A percentile compares a stretch with the other conserved stretches of the same genome.
phyloP scores from a whole-genome alignment of 2,113 vertebrate species.

The Galbula dea region DNA sequence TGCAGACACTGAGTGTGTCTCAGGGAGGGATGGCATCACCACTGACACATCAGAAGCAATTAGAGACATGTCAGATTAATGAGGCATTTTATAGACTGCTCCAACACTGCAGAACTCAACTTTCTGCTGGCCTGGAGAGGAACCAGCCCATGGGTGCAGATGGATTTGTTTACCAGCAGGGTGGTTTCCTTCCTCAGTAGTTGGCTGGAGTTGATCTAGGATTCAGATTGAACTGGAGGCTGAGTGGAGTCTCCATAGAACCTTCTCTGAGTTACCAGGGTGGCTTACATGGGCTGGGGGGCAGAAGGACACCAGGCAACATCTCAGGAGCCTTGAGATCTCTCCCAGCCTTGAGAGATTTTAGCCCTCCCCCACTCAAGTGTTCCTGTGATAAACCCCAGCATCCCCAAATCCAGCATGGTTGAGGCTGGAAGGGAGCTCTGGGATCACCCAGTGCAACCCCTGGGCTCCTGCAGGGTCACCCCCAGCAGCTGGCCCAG shows the following conservation, averaged over 20 bases:
- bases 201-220: background rate
- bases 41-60: too few relatives aligned
- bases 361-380: background rate
- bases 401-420: too few relatives aligned
- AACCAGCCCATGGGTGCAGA: accelerated
- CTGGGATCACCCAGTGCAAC: too few relatives aligned
- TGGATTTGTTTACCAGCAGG: background rate
- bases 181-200: background rate
- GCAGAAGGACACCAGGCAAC: accelerated
- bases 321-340: background rate
- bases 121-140: background rate
- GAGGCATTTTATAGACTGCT: too few relatives aligned
- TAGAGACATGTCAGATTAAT: too few relatives aligned
- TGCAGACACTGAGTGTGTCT: background rate
- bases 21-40: too few relatives aligned
- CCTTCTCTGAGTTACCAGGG: background rate
- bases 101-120: too few relatives aligned
- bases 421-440: too few relatives aligned
- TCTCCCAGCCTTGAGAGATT: background rate
- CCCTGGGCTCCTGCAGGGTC: too few relatives aligned
- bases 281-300: background rate
- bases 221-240: background rate
- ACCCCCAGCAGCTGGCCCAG: too few relatives aligned
- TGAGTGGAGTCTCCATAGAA: background rate
- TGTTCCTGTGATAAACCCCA: background rate